These are phyloP conservation scores for Papilio aristodemus DNA, from an alignment of 1,140 invertebrate species.

Conservation along the genomic window DNA sequence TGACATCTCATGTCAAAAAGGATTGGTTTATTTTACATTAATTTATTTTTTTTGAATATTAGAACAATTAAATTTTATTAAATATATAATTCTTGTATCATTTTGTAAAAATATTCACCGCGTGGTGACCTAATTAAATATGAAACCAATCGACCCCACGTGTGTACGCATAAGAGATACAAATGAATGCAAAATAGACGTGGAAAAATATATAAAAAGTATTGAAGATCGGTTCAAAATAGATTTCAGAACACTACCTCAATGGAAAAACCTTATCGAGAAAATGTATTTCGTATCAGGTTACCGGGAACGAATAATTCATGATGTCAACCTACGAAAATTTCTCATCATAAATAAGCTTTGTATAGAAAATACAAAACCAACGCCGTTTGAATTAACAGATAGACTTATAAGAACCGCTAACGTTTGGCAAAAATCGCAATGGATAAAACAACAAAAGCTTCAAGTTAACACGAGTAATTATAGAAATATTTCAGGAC, in stretches of 20 bases:
- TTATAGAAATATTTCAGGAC: slow-evolving; percentile 33
- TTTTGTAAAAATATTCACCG: slow-evolving; percentile 17
- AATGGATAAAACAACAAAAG: slow-evolving; percentile 28
- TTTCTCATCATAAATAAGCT: slow-evolving; percentile 59
- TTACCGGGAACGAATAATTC: slow-evolving; percentile 52
- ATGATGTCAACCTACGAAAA: slow-evolving; percentile 49
- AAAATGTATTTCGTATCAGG: slow-evolving; percentile 43
- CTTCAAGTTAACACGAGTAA: slow-evolving; percentile 39
- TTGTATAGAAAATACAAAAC: slow-evolving; percentile 49
- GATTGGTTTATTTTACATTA: slow-evolving; percentile 8
- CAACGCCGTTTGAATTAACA: slow-evolving; percentile 61
- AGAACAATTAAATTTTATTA: not conserved
- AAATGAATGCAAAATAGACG: slow-evolving; percentile 44
- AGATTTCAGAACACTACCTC: slow-evolving; percentile 53
- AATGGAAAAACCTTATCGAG: slow-evolving; percentile 58
- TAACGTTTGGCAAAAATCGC: slow-evolving; percentile 44
- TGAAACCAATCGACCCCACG: slow-evolving; percentile 45
- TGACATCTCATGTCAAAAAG: not conserved
- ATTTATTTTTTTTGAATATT: slow-evolving; percentile 5
- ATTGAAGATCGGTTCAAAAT: slow-evolving; percentile 58
- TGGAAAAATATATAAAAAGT: slow-evolving; percentile 52
- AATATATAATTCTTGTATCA: not conserved
- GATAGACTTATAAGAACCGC: slow-evolving; percentile 54
- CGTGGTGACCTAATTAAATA: slow-evolving; percentile 33
- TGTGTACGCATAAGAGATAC: slow-evolving; percentile 53